phyloP scores from a whole-genome alignment of 2,797 vertebrate species.

The Neoniphon sammara region DNA sequence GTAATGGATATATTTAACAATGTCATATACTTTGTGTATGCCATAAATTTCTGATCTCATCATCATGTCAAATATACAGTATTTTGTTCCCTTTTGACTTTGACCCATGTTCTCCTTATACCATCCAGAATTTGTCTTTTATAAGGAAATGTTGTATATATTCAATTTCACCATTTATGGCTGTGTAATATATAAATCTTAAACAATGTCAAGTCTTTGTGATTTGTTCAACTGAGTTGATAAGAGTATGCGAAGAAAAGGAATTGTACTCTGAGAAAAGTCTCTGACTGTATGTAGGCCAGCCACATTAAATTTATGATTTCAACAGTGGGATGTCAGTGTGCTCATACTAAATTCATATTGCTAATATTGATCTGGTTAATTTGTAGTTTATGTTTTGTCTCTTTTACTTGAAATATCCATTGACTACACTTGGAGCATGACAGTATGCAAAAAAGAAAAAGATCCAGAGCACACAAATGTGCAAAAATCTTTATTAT shows the following conservation, averaged over 20 bases:
- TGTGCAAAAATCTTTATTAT: slow-evolving; percentile 81
- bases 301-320: neutral
- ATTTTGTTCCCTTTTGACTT: slow-evolving; percentile 30
- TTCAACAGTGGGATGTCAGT: neutral
- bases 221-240: slow-evolving; percentile 30
- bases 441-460: slow-evolving; percentile 24
- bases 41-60: slow-evolving; percentile 26
- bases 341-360: neutral
- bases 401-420: neutral
- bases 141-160: slow-evolving; percentile 58
- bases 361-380: neutral
- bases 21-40: slow-evolving; percentile 32
- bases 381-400: no score
- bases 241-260: neutral
- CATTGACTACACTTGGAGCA: neutral
- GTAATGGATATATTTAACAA: neutral
- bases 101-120: slow-evolving; percentile 15
- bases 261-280: neutral
- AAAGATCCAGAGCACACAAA: slow-evolving; percentile 41
- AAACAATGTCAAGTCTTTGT: slow-evolving; percentile 34
- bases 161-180: slow-evolving; percentile 52
- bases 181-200: slow-evolving; percentile 55
- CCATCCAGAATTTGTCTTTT: slow-evolving; percentile 38
- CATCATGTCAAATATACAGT: slow-evolving; percentile 18
- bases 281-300: neutral